Evolutionary conservation across 2,888 invertebrate genomes (phyloP).

Genomic region (Ellobium chinense): DNA sequence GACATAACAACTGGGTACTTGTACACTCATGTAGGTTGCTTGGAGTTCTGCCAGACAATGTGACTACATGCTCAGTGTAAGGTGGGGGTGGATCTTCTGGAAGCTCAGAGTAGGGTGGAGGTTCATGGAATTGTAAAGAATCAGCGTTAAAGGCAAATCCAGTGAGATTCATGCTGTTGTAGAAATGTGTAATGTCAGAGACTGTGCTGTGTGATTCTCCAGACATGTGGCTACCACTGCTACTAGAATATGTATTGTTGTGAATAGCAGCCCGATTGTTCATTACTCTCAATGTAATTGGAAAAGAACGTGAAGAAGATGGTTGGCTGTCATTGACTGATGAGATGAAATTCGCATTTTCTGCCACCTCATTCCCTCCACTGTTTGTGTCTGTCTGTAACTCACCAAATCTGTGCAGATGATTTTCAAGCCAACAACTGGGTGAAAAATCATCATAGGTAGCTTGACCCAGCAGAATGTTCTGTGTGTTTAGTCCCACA

Average conservation of each 20-base stretch:
- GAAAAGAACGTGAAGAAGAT: not conserved
- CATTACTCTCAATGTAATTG: not conserved
- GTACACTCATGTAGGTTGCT: not conserved
- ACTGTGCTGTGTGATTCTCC: not conserved
- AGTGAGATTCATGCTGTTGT: not conserved
- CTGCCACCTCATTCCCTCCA: not conserved
- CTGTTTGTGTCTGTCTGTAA: not conserved
- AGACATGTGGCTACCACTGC: not conserved
- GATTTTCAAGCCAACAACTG: constrained; percentile 29
- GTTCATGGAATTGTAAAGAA: not conserved
- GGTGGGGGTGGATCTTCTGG: constrained; percentile 28
- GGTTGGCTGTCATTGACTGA: not conserved
- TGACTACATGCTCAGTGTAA: not conserved
- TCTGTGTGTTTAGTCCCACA: constrained; percentile 1
- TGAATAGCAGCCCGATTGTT: not conserved
- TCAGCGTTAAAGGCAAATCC: constrained; percentile 15
- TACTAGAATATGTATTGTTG: not conserved
- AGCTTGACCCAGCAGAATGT: constrained; percentile 1
- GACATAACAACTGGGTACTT: not conserved
- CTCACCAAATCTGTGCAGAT: constrained; percentile 28
- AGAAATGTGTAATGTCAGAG: constrained; percentile 18
- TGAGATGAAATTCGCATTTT: not conserved
- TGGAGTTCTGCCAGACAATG: not conserved
- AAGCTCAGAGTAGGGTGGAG: constrained; percentile 27
- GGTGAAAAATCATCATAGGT: constrained; percentile 19